Percentiles rank a stretch among this genome's conserved stretches.
Evolutionary conservation across 2,797 vertebrate species (phyloP).

Genomic region (Sebastes baramenuke): DNA sequence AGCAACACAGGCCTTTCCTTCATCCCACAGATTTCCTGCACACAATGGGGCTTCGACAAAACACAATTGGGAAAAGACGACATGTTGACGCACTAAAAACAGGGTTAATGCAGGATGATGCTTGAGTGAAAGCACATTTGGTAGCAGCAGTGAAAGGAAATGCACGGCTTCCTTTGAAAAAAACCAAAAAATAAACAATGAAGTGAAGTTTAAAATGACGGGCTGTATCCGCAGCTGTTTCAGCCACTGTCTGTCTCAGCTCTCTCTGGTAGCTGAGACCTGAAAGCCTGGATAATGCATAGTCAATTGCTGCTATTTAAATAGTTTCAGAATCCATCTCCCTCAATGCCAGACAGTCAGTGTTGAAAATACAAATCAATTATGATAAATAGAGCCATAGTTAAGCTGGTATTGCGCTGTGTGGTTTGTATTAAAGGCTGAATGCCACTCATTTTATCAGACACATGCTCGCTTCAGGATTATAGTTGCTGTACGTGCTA

Average conservation of each 20-base stretch:
- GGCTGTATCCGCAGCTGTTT: conserved; percentile 48
- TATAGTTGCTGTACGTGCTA: background rate
- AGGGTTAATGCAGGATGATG: conserved; percentile 45
- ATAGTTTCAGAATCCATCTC: conserved; percentile 60
- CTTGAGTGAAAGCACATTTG: conserved; percentile 44
- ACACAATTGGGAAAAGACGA: conserved; percentile 31
- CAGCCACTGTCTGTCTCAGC: conserved; percentile 12
- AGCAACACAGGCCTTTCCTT: conserved; percentile 44
- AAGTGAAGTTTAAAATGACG: conserved; percentile 44
- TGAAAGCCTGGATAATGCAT: conserved; percentile 51
- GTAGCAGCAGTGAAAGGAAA: conserved; percentile 34
- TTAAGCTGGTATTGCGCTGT: conserved; percentile 42
- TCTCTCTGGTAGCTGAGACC: conserved; percentile 21
- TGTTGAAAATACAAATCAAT: conserved; percentile 60
- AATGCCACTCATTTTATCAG: conserved; percentile 32
- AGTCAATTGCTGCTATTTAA: conserved; percentile 60
- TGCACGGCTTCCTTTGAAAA: conserved; percentile 24
- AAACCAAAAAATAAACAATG: conserved; percentile 53
- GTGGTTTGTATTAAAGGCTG: conserved; percentile 35
- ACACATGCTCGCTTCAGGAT: conserved; percentile 16
- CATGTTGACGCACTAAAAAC: conserved; percentile 30
- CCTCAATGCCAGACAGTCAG: conserved; percentile 43
- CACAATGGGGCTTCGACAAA: conserved; percentile 27
- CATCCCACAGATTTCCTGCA: conserved; percentile 59
- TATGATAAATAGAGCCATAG: conserved; percentile 50